These are phyloP conservation scores for Pseudococcus longispinus DNA, from an alignment of 2,888 invertebrate genomes.

Conservation along the genomic window DNA sequence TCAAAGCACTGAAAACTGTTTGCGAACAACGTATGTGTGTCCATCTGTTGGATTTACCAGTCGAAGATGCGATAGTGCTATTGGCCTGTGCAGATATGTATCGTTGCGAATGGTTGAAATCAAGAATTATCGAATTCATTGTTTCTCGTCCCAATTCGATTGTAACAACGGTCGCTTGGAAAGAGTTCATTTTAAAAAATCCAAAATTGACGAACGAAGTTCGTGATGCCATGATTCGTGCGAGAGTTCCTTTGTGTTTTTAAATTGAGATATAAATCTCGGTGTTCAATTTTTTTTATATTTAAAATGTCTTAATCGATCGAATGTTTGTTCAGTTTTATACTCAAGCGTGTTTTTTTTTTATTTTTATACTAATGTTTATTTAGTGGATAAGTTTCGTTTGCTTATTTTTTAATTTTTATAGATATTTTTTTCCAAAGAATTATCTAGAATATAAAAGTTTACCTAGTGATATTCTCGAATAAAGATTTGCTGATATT, in stretches of 20 bases:
- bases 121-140: conserved; percentile 98
- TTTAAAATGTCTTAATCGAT: not conserved
- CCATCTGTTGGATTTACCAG: conserved; percentile 76
- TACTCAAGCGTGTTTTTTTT: not conserved
- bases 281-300: not conserved
- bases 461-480: too few species aligned
- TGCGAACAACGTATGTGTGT: conserved; percentile 94
- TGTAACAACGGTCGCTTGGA: conserved; percentile 98
- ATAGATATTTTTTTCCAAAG: too few species aligned
- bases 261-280: not conserved
- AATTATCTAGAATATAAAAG: too few species aligned
- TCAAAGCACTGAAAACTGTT: conserved; percentile 98
- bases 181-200: conserved; percentile 95
- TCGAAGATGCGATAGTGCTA: conserved; percentile 96
- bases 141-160: conserved; percentile 98
- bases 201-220: conserved; percentile 98
- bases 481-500: too few species aligned
- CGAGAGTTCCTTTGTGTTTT: conserved; percentile 80
- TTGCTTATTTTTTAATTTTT: not conserved
- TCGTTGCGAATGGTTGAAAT: conserved; percentile 96
- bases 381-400: too few species aligned
- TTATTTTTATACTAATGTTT: not conserved
- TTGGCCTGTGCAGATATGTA: conserved; percentile 96
- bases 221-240: conserved; percentile 96
- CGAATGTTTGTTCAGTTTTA: not conserved